A percentile compares a stretch with the other conserved stretches of the same genome.
Conservation (phyloP, 2,888 invertebrate species). For the Thysanoteuthis rhombus region DNA sequence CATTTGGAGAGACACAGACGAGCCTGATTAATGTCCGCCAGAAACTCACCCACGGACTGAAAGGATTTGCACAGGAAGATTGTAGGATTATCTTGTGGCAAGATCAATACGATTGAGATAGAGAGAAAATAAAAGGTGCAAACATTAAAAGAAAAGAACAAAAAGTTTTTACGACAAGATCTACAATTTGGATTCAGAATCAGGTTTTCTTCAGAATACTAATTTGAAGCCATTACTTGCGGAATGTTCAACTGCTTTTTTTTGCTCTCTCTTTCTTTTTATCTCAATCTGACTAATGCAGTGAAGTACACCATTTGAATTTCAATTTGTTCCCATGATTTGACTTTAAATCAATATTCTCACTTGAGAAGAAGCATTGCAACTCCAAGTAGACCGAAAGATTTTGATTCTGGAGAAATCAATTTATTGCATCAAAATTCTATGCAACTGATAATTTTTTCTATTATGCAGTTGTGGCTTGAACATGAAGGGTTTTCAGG, state of each 20-base stretch:
- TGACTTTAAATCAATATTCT: background rate
- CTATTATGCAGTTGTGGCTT: background rate
- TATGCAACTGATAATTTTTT: background rate
- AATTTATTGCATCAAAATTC: background rate
- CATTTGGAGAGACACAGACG: background rate
- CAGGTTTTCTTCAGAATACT: background rate
- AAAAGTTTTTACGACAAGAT: background rate
- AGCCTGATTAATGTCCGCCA: background rate
- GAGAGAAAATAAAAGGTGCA: background rate
- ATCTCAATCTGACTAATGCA: background rate
- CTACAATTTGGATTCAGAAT: slow-evolving; percentile 12
- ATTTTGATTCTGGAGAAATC: background rate
- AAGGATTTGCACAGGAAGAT: background rate
- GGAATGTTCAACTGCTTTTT: background rate
- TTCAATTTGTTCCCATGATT: background rate
- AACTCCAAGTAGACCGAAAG: background rate
- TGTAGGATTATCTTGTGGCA: background rate
- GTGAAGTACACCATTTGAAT: background rate
- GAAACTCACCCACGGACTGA: background rate
- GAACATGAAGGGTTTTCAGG: background rate
- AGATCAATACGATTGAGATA: background rate
- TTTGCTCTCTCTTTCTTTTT: background rate
- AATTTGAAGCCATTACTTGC: background rate
- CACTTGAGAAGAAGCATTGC: background rate
- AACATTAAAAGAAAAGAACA: background rate